Conservation (phyloP, 2,797 vertebrate genomes). For the Steatocranus sp. region DNA sequence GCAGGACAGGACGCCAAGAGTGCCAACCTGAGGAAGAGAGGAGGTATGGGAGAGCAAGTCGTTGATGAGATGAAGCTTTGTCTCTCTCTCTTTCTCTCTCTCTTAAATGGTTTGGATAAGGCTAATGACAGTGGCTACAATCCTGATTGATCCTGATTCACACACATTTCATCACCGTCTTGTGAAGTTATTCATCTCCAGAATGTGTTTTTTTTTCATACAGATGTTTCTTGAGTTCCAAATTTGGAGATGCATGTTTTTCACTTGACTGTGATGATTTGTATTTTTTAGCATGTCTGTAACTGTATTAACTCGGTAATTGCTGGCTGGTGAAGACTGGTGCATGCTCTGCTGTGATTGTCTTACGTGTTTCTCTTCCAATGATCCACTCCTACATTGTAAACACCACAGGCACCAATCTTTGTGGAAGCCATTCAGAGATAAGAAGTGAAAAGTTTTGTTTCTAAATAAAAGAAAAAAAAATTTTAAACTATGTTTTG, state of each 20-base stretch:
- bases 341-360: constrained; percentile 42
- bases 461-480: neutral
- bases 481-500: neutral
- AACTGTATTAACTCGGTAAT: neutral
- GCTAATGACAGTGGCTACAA: neutral
- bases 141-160: neutral
- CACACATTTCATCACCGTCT: neutral
- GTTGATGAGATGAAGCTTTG: neutral
- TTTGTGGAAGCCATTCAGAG: neutral
- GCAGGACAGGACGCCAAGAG: constrained; percentile 67
- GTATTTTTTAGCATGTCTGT: constrained; percentile 17
- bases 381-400: neutral
- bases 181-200: neutral
- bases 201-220: neutral
- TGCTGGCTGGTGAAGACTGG: neutral
- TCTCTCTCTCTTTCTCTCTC: neutral
- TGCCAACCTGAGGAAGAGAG: constrained; percentile 81
- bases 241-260: neutral
- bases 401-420: neutral
- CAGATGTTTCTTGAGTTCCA: neutral
- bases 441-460: neutral
- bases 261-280: neutral
- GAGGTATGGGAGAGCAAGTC: constrained; percentile 68
- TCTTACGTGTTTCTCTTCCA: neutral
- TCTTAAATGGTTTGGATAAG: neutral